Conservation (phyloP, 37 sponge, comb jelly and placozoan species). For the Cliona cf. orientalis region DNA sequence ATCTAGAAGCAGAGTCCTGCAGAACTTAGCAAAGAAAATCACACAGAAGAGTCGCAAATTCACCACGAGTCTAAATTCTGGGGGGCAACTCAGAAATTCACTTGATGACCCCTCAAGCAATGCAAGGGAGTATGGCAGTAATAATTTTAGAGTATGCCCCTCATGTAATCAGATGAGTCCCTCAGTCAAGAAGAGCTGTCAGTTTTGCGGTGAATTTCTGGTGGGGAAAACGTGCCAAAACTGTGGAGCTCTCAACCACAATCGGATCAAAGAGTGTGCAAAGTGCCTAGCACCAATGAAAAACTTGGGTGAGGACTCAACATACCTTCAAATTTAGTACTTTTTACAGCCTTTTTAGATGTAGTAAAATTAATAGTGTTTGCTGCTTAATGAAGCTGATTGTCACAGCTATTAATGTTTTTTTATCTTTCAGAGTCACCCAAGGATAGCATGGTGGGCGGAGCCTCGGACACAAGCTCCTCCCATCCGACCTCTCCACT, state of each 20-base stretch:
- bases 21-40: slow-evolving; percentile 64
- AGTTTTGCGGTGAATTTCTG: slow-evolving; percentile 45
- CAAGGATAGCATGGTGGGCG: too few species aligned
- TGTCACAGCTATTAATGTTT: neutral
- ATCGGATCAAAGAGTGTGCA: slow-evolving; percentile 44
- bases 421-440: too few species aligned
- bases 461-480: neutral
- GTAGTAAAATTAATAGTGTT: neutral
- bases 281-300: slow-evolving; percentile 45
- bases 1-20: slow-evolving; percentile 15
- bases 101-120: neutral
- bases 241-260: slow-evolving; percentile 66
- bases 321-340: neutral
- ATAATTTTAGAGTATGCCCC: slow-evolving; percentile 52
- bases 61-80: neutral
- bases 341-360: neutral
- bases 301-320: too few species aligned
- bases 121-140: too few species aligned
- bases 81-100: neutral
- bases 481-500: slow-evolving; percentile 22
- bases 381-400: neutral
- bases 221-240: slow-evolving; percentile 60
- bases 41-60: slow-evolving; percentile 50
- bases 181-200: slow-evolving; percentile 62
- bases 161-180: slow-evolving; percentile 52